phyloP scores from a whole-genome alignment of 2,888 invertebrate species.

The Lordiphosa fenestrarum region DNA sequence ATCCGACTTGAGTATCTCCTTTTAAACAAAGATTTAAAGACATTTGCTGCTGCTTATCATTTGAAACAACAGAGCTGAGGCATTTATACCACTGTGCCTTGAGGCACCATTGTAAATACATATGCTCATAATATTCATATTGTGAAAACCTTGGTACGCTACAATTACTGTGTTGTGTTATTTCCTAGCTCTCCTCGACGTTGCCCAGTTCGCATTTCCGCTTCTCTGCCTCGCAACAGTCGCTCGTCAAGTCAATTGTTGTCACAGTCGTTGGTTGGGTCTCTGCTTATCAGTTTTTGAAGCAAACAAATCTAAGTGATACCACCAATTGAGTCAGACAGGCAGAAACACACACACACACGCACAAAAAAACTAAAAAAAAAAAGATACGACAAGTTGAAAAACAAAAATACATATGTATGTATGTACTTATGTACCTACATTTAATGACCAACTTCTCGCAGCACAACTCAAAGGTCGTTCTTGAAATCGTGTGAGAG shows the following conservation, averaged over 20 bases:
- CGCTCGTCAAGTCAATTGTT: slow-evolving; percentile 37
- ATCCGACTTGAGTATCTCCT: no score
- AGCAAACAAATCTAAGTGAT: slow-evolving; percentile 67
- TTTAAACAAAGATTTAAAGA: no score
- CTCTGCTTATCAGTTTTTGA: slow-evolving; percentile 50
- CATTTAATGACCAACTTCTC: background rate
- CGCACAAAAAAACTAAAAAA: slow-evolving; percentile 2
- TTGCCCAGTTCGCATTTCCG: slow-evolving; percentile 68
- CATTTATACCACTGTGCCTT: no score
- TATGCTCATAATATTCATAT: slow-evolving; percentile 55
- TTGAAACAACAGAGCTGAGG: no score
- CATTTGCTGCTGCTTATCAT: no score
- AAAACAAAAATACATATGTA: slow-evolving; percentile 29
- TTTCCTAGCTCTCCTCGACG: slow-evolving; percentile 39
- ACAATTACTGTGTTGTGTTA: slow-evolving; percentile 56
- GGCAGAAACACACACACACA: slow-evolving; percentile 2
- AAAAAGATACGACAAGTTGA: slow-evolving; percentile 55
- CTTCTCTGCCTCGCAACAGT: slow-evolving; percentile 54
- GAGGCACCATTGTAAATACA: no score
- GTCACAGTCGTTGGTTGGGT: slow-evolving; percentile 51
- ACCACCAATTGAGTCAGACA: slow-evolving; percentile 65
- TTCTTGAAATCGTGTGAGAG: slow-evolving; percentile 1
- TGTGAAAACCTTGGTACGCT: slow-evolving; percentile 70
- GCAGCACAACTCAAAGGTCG: slow-evolving; percentile 11
- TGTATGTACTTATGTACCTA: background rate